Base-by-base conservation (phyloP, 1,140 invertebrate genomes). In the Nilaparvata lugens region DNA sequence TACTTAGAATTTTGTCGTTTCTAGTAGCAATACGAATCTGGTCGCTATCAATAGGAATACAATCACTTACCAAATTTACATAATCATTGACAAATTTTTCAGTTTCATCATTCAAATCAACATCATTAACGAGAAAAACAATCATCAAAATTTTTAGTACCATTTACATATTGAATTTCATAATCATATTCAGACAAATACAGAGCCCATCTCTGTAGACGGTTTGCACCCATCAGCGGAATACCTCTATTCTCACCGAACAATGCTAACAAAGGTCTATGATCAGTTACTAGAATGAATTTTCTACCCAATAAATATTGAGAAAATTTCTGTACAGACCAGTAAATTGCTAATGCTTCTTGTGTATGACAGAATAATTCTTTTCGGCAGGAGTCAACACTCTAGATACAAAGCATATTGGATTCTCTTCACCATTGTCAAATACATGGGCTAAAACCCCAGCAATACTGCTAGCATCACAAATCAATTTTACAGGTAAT, bases 301-400 rank as follows among this genome's bases (percentile, higher is more conserved):
- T 68, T 53, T 4, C 64, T 63, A n/a, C 75, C 75, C 56, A 66
- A 69, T 14, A 76, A 53, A 65, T 73, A 77, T 24, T 77, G 65
- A 43, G 72, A 71, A 64, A 81, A 82, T 63, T 75, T 77, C 45
- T 73, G 68, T 0, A 81, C 73, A 2, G 69, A 73, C 68, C 69
- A 81, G 23, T 77, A 65, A 52, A 83, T 72, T 0, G 72, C 71
- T 28, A 81, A 66, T 14, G 73, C 74, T 68, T 83, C 79, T 62
- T 77, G 40, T 83, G 73, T 19, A 79, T 74, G 48, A 78, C 76
- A 2, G 72, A 65, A 64, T 81, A 81, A 63, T 75, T 79, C 62
- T 66, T 64, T 67, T 80, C 74, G 2, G 75, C 61, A 28, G 66
- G 52, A 25, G 57, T 65, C 19, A 81, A 63, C 5, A 67, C 69